phyloP scores from a whole-genome alignment of 2,113 vertebrate genomes.

The Platichthys flesus region DNA sequence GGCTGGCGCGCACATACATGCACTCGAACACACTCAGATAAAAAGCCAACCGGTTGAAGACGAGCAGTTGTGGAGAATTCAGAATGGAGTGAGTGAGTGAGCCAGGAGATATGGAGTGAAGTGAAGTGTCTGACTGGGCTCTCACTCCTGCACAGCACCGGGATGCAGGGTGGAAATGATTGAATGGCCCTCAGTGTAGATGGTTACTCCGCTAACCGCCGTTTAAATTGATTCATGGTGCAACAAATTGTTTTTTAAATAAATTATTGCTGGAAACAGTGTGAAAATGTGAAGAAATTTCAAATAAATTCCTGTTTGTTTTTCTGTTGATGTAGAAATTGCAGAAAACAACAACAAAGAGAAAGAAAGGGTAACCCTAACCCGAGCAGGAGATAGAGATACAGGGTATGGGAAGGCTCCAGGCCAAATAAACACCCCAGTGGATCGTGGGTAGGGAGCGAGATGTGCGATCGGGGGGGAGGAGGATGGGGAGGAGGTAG shows the following conservation, averaged over 20 bases:
- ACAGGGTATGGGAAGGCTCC: conserved; percentile 57
- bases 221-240: not conserved
- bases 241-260: not conserved
- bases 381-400: not conserved
- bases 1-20: not conserved
- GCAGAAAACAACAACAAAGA: not conserved
- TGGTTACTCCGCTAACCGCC: not conserved
- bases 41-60: conserved; percentile 5
- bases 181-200: not conserved
- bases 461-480: not conserved
- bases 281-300: too few relatives aligned
- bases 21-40: conserved; percentile 21
- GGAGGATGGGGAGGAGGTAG: conserved; percentile 17
- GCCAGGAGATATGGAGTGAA: not conserved
- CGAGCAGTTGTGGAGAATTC: not conserved
- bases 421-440: conserved; percentile 63
- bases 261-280: not conserved
- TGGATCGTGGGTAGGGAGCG: conserved; percentile 43
- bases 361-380: too few relatives aligned
- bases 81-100: not conserved
- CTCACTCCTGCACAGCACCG: not conserved
- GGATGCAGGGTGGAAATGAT: not conserved
- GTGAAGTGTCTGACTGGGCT: not conserved
- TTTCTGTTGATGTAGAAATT: not conserved
- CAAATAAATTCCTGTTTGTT: too few relatives aligned